Base-by-base conservation (phyloP, 2,888 invertebrate species). In the Cephus rjabovi region DNA sequence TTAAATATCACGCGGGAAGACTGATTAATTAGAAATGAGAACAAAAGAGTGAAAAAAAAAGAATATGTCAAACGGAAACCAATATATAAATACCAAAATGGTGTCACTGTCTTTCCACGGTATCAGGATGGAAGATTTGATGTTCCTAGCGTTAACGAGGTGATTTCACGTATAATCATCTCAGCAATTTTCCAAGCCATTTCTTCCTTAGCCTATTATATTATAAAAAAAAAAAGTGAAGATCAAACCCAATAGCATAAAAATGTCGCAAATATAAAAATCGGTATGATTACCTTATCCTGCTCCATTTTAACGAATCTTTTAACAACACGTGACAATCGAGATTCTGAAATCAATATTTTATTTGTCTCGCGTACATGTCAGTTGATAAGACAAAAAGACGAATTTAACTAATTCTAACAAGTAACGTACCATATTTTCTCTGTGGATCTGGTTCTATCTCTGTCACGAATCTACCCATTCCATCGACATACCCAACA, bases 181-280 rank as follows among this genome's bases (percentile, higher is more conserved):
- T 98, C 97, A 35, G 99, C 98, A 82, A 98, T 97, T 93, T 98
- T 97, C 96, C 98, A 97, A 9, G 99, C 99, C 94, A 98, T 96
- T 92, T 98, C 98, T 92, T 99, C 98, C 92, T 98, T 96, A 75
- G 96, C 95, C 93, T 93, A 83, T 78, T 76, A 30, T 11, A 73
- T 82, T 84, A 35, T 35, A 35, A 56, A 76, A 71, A 73, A 23
- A 31, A 34, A 37, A 12, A 35, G 35, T 70, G 23, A 31, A n/a
- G 68, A 71, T n/a, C n/a, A 33, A 30, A 74, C n/a, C 70, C 68
- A 71, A 23, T 11, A 1, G 70, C 11, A 35, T 56, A 69, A 23
- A 40, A 77, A 23, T 15, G 3, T 34, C 40, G 4, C 40, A 34
- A 37, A 33, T 71, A 78, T 77, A 37, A 40, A 40, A 30, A 56